Conservation (phyloP, 2,797 vertebrate species). For the Leptatherina wallacei region DNA sequence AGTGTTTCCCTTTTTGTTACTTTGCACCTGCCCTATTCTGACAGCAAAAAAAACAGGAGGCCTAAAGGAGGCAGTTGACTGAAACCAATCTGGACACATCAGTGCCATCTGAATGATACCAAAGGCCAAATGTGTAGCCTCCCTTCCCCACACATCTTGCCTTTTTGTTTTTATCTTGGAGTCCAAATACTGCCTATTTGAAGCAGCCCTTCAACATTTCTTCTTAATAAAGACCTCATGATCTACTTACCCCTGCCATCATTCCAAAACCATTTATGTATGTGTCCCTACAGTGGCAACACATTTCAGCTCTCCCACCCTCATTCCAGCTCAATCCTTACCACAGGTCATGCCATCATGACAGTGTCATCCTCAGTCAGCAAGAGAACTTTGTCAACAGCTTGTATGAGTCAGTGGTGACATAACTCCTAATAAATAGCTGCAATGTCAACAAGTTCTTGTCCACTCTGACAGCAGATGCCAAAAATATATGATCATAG, state of each 20-base stretch:
- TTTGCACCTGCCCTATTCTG: slow-evolving; percentile 62
- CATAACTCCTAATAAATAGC: slow-evolving; percentile 54
- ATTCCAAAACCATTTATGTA: slow-evolving; percentile 65
- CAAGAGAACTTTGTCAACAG: slow-evolving; percentile 52
- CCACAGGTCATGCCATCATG: slow-evolving; percentile 52
- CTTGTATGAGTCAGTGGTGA: slow-evolving; percentile 54
- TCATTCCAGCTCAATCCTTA: slow-evolving; percentile 65
- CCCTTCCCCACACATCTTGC: slow-evolving; percentile 16
- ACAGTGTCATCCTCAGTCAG: slow-evolving; percentile 57
- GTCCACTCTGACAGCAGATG: slow-evolving; percentile 35
- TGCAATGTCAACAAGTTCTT: slow-evolving; percentile 40
- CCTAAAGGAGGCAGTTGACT: slow-evolving; percentile 21
- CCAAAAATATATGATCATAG: slow-evolving; percentile 39
- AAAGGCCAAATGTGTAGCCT: slow-evolving; percentile 38
- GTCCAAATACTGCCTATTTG: slow-evolving; percentile 16
- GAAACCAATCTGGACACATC: slow-evolving; percentile 24
- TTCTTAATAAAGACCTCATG: slow-evolving; percentile 23
- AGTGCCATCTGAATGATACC: slow-evolving; percentile 52
- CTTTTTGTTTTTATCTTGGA: slow-evolving; percentile 31
- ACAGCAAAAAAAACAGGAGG: slow-evolving; percentile 40
- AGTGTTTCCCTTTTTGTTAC: slow-evolving; percentile 70
- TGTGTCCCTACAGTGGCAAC: slow-evolving; percentile 9
- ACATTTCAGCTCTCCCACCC: slow-evolving; percentile 44
- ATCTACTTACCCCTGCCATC: slow-evolving; percentile 56
- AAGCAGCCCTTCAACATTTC: slow-evolving; percentile 13